A percentile compares a stretch with the other conserved stretches of the same genome.
phyloP scores from a whole-genome alignment of 2,797 vertebrate species.

The Varecia variegata region DNA sequence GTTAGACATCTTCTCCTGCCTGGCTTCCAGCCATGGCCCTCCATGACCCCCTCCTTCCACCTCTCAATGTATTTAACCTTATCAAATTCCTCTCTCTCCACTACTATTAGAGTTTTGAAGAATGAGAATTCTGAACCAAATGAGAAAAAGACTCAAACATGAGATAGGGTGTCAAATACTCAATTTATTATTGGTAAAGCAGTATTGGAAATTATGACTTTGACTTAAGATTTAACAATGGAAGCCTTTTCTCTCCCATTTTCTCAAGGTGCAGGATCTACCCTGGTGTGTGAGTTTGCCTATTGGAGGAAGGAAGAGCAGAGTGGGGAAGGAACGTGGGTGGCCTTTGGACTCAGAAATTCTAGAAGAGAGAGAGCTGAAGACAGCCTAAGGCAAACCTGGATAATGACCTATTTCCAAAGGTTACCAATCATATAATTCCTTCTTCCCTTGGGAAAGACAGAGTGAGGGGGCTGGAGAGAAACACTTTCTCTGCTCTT shows the following conservation, averaged over 20 bases:
- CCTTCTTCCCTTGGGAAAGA: neutral
- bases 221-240: neutral
- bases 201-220: neutral
- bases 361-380: neutral
- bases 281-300: neutral
- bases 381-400: neutral
- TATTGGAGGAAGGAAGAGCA: neutral
- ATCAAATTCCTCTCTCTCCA: neutral
- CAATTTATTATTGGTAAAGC: neutral
- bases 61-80: neutral
- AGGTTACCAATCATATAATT: neutral
- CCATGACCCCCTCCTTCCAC: neutral
- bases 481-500: neutral
- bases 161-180: neutral
- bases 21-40: neutral
- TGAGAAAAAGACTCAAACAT: neutral
- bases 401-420: neutral
- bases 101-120: neutral
- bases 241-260: neutral
- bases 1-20: neutral
- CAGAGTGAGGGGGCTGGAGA: neutral
- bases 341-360: neutral
- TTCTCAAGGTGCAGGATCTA: neutral
- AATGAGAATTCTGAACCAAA: neutral
- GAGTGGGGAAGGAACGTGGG: neutral